phyloP scores from a whole-genome alignment of 2,113 vertebrate species.

The Psittacula cyanocephala region DNA sequence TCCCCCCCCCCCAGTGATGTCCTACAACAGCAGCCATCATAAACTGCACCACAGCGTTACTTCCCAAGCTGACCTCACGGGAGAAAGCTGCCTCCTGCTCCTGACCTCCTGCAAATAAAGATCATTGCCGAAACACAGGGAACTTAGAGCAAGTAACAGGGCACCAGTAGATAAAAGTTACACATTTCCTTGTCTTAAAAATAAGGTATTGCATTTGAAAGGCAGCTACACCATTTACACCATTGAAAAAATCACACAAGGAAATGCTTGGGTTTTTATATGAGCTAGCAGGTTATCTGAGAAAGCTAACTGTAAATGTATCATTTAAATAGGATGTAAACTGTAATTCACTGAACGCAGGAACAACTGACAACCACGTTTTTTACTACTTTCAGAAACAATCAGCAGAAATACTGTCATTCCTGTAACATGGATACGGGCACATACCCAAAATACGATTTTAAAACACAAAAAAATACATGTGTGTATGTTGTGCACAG shows the following conservation, averaged over 20 bases:
- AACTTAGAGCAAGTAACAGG: background rate
- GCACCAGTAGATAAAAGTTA: background rate
- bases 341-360: background rate
- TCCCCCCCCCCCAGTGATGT: background rate
- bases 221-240: background rate
- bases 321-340: background rate
- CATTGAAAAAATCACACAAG: background rate
- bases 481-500: background rate
- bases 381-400: background rate
- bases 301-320: background rate
- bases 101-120: background rate
- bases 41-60: background rate
- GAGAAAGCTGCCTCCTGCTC: constrained; percentile 25
- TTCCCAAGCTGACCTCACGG: constrained; percentile 5
- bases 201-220: background rate
- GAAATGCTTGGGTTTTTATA: background rate
- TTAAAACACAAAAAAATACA: background rate
- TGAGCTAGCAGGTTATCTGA: background rate
- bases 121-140: background rate
- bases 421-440: background rate
- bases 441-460: background rate
- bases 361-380: background rate
- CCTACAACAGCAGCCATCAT: constrained; percentile 2
- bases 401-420: background rate
- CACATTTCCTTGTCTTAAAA: background rate